Evolutionary conservation across 2,888 invertebrate genomes (phyloP).

Genomic region (Syrphus vitripennis): DNA sequence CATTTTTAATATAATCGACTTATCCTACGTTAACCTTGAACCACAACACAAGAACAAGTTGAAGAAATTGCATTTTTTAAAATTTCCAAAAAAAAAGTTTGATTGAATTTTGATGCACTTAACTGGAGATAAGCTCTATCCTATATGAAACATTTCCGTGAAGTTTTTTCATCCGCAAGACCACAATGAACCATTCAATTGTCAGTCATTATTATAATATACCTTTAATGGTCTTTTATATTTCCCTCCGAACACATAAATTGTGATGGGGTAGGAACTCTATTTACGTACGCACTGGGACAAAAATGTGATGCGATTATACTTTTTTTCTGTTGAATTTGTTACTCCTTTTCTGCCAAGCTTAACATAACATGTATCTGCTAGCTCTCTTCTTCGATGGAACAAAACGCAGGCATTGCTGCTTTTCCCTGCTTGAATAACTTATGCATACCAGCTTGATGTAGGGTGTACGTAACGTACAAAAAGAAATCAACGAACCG

Average conservation of each 20-base stretch:
- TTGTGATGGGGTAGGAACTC: slow-evolving; percentile 31
- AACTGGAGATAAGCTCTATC: neutral
- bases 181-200: slow-evolving; percentile 61
- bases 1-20: no score
- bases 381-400: neutral
- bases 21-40: no score
- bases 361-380: neutral
- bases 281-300: slow-evolving; percentile 69
- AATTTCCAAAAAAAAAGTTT: no score
- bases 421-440: slow-evolving; percentile 33
- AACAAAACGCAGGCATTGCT: neutral
- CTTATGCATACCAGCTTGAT: slow-evolving; percentile 35
- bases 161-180: slow-evolving; percentile 1
- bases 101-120: neutral
- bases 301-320: slow-evolving; percentile 70
- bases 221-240: slow-evolving; percentile 64
- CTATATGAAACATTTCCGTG: neutral
- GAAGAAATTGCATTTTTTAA: no score
- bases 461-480: slow-evolving; percentile 31
- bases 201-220: slow-evolving; percentile 63
- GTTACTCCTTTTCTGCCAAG: slow-evolving; percentile 22
- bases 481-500: slow-evolving; percentile 65
- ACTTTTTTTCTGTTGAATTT: slow-evolving; percentile 59
- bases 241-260: slow-evolving; percentile 35
- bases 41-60: no score